Percentiles rank a stretch among this genome's conserved stretches.
phyloP scores from a whole-genome alignment of 1,140 invertebrate species.

The Eubasilissa regina region DNA sequence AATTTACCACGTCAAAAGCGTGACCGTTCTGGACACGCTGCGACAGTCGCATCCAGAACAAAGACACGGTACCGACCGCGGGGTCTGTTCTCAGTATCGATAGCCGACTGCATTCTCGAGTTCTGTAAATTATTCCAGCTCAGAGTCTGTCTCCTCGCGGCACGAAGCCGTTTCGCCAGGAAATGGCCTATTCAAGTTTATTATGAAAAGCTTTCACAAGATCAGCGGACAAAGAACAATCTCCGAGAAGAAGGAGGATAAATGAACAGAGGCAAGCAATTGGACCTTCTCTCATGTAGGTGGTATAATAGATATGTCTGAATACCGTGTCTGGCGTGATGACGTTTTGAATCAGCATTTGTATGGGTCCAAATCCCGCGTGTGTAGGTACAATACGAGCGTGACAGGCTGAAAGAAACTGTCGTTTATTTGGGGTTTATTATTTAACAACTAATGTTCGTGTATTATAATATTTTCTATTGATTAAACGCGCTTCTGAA shows the following conservation, averaged over 20 bases:
- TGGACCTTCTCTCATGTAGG: conserved; percentile 1
- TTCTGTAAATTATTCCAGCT: background rate
- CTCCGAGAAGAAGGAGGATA: conserved; percentile 40
- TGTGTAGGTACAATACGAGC: background rate
- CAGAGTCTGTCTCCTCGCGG: background rate
- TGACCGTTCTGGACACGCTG: background rate
- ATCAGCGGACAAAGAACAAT: conserved; percentile 37
- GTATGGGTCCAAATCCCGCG: background rate
- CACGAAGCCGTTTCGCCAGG: conserved; percentile 31
- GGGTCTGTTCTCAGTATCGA: too few species aligned
- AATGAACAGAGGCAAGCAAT: conserved; percentile 10
- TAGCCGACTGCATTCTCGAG: background rate
- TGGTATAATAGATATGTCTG: conserved; percentile 37
- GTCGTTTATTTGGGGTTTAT: conserved; percentile 20
- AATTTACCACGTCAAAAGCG: conserved; percentile 1
- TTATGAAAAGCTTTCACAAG: conserved; percentile 45
- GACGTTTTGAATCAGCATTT: background rate
- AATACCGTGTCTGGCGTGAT: conserved; percentile 21
- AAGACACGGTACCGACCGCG: too few species aligned
- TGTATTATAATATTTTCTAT: background rate
- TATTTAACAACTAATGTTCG: background rate
- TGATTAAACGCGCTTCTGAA: background rate
- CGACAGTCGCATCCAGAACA: too few species aligned
- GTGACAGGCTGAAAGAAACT: conserved; percentile 12
- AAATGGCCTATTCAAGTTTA: conserved; percentile 50